These are phyloP conservation scores for Drosophila miranda DNA, from an alignment of 1,140 invertebrate species.

Conservation along the genomic window DNA sequence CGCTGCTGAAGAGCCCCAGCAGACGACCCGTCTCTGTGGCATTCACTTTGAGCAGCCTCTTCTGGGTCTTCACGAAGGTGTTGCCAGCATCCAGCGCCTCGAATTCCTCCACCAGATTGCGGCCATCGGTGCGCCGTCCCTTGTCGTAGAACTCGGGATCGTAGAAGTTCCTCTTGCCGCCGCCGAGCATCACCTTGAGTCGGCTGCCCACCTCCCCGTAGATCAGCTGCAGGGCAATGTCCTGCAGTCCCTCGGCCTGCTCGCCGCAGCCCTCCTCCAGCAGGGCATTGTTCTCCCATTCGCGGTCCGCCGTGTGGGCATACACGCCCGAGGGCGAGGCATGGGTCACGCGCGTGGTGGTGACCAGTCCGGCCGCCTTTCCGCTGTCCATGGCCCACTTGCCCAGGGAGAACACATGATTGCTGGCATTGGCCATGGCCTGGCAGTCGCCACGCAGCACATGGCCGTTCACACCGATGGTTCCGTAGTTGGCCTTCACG, in stretches of 20 bases:
- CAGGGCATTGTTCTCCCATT: constrained; percentile 90
- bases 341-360: constrained; percentile 90
- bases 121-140: constrained; percentile 86
- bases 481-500: constrained; percentile 92
- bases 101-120: constrained; percentile 88
- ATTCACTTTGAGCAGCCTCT: constrained; percentile 82
- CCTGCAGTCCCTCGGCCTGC: constrained; percentile 83
- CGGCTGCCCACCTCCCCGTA: constrained; percentile 86
- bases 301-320: constrained; percentile 88
- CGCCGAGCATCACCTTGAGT: constrained; percentile 88
- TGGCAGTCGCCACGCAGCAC: constrained; percentile 85
- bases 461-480: constrained; percentile 89
- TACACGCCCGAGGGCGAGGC: constrained; percentile 90
- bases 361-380: constrained; percentile 90
- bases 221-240: constrained; percentile 90
- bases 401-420: constrained; percentile 86
- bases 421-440: constrained; percentile 83
- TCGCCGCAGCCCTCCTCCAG: constrained; percentile 81
- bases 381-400: constrained; percentile 89
- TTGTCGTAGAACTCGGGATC: constrained; percentile 85
- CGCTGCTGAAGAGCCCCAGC: constrained; percentile 83
- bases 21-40: constrained; percentile 81
- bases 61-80: constrained; percentile 87
- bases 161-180: constrained; percentile 88
- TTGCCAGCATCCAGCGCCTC: constrained; percentile 71